These are phyloP conservation scores for Ceriagrion tenellum DNA, from an alignment of 2,888 invertebrate species.

Conservation along the genomic window DNA sequence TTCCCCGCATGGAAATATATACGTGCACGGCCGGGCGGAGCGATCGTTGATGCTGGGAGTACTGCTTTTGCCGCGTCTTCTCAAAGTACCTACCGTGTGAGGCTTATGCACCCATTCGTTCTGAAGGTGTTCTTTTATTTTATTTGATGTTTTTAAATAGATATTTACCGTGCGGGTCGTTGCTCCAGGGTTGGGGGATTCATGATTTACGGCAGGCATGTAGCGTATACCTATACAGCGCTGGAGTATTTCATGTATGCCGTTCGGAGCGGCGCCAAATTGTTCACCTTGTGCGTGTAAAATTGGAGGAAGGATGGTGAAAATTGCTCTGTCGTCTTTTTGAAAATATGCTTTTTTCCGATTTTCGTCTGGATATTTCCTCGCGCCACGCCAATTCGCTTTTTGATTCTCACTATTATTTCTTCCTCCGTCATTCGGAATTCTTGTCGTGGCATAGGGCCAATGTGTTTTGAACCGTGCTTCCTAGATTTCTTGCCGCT, in stretches of 20 bases:
- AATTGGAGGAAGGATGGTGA: too few species aligned
- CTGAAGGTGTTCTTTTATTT: background rate
- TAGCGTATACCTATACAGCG: background rate
- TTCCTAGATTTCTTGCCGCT: too few species aligned
- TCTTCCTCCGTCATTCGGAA: too few species aligned
- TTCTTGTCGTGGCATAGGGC: too few species aligned
- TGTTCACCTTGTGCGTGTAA: too few species aligned
- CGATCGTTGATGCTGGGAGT: background rate
- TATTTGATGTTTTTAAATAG: background rate
- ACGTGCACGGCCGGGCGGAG: constrained; percentile 7
- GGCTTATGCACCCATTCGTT: background rate
- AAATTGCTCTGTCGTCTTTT: too few species aligned
- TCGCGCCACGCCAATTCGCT: too few species aligned
- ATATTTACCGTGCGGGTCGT: background rate
- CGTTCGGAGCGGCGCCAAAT: background rate
- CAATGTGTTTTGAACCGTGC: too few species aligned
- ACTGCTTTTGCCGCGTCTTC: background rate
- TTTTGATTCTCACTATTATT: too few species aligned
- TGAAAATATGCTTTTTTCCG: too few species aligned
- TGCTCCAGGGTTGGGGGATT: background rate
- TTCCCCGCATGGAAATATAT: background rate
- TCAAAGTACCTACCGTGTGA: background rate
- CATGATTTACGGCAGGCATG: background rate
- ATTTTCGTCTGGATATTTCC: too few species aligned
- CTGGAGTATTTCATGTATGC: background rate